These are phyloP conservation scores for Thalassarche chlororhynchos DNA, from an alignment of 2,113 vertebrate genomes.

Conservation along the genomic window DNA sequence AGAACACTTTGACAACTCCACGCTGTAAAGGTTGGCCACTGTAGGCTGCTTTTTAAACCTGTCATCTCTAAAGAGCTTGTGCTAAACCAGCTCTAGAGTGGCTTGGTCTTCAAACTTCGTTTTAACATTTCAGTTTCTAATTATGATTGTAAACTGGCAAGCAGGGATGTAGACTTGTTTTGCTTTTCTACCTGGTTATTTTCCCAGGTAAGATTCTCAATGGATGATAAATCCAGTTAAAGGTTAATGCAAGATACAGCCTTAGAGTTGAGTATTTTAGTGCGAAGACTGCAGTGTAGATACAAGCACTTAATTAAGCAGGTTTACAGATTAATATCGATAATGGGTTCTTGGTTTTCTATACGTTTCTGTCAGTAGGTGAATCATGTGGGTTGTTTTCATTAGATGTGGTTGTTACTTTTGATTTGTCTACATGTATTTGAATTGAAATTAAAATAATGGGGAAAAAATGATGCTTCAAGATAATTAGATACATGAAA, in stretches of 20 bases:
- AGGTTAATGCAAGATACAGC: not conserved
- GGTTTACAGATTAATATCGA: not conserved
- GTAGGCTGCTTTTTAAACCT: not conserved
- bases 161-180: not conserved
- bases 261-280: not conserved
- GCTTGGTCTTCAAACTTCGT: not conserved
- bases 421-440: not conserved
- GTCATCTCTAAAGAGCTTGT: accelerated
- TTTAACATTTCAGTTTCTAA: not conserved
- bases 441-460: not conserved
- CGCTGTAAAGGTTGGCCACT: accelerated
- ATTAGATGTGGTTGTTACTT: not conserved
- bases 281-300: not conserved
- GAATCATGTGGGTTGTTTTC: not conserved
- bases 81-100: not conserved
- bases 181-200: not conserved
- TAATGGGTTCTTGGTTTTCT: not conserved
- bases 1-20: not conserved
- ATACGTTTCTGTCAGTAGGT: not conserved
- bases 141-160: not conserved
- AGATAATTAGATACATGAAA: not conserved
- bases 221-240: not conserved
- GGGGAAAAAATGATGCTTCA: not conserved
- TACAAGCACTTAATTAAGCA: not conserved
- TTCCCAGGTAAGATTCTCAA: not conserved